phyloP scores from a whole-genome alignment of 2,797 vertebrate genomes.

The Rhinophrynus dorsalis region DNA sequence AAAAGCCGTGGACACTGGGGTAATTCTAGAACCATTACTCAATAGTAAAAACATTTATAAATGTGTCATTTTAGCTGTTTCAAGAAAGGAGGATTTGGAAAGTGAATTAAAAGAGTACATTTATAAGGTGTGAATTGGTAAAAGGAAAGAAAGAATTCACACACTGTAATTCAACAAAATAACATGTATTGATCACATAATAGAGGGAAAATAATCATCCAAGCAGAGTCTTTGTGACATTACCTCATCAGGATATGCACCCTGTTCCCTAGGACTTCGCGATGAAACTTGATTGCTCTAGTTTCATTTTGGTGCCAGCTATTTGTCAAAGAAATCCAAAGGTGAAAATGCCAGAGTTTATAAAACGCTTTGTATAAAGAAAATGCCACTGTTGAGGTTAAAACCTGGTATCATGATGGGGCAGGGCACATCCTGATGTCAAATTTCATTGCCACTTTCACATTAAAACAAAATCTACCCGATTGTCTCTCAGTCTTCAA shows the following conservation, averaged over 20 bases:
- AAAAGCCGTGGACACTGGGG: background rate
- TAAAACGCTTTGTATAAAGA: background rate
- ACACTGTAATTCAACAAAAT: conserved; percentile 12
- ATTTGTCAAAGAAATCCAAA: background rate
- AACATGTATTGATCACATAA: conserved; percentile 9
- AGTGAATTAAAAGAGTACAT: background rate
- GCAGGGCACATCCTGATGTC: too few species aligned
- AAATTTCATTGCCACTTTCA: too few species aligned
- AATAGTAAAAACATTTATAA: background rate
- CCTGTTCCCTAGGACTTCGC: background rate
- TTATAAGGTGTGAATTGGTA: background rate
- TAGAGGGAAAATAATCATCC: background rate
- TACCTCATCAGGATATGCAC: background rate
- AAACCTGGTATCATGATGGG: too few species aligned
- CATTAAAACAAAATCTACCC: too few species aligned
- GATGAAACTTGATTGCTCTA: background rate
- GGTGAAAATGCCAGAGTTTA: background rate
- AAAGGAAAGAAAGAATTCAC: background rate
- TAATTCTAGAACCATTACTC: conserved; percentile 4
- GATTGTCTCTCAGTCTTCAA: too few species aligned
- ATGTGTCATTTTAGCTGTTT: conserved; percentile 13
- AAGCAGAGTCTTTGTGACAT: background rate
- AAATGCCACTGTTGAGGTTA: background rate
- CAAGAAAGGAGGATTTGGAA: background rate
- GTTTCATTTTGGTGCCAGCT: background rate